These are phyloP conservation scores for Drosophila sturtevanti DNA, from an alignment of 1,140 invertebrate genomes.

Conservation along the genomic window DNA sequence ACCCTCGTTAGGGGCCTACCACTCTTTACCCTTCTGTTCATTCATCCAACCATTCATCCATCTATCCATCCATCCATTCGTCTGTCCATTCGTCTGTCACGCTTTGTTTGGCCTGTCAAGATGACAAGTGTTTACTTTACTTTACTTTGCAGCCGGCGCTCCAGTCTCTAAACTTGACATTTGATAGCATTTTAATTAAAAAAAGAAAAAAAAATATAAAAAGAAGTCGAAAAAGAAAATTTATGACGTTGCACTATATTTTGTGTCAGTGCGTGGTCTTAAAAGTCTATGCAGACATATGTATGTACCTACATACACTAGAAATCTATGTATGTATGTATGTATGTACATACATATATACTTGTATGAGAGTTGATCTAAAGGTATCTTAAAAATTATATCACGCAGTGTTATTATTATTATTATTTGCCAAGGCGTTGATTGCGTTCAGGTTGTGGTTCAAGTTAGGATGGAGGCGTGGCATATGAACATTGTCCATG, in stretches of 20 bases:
- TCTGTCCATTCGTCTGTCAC: slow-evolving; percentile 64
- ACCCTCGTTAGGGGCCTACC: slow-evolving; percentile 69
- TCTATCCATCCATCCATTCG: slow-evolving; percentile 50
- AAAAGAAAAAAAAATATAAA: slow-evolving; percentile 34
- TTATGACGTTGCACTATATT: slow-evolving; percentile 64
- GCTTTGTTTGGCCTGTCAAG: slow-evolving; percentile 80
- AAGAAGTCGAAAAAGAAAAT: slow-evolving; percentile 64
- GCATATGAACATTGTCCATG: slow-evolving; percentile 60
- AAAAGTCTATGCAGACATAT: slow-evolving; percentile 15
- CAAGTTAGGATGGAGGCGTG: slow-evolving; percentile 43
- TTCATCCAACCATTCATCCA: slow-evolving; percentile 17
- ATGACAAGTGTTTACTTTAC: slow-evolving; percentile 80
- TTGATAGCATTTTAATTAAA: slow-evolving; percentile 82
- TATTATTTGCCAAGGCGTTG: slow-evolving; percentile 23
- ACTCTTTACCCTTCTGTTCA: slow-evolving; percentile 10
- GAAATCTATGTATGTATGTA: slow-evolving; percentile 35
- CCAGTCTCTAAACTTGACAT: slow-evolving; percentile 76
- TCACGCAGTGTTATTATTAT: slow-evolving; percentile 62
- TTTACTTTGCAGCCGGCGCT: slow-evolving; percentile 65
- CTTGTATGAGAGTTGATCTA: not conserved
- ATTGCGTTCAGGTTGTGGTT: slow-evolving; percentile 22
- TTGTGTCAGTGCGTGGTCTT: slow-evolving; percentile 59
- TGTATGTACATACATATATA: not conserved
- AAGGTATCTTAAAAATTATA: slow-evolving; percentile 55
- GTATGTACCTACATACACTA: slow-evolving; percentile 19